These are phyloP conservation scores for Agrenia bidenticulata DNA, from an alignment of 2,888 invertebrate genomes.

Conservation along the genomic window DNA sequence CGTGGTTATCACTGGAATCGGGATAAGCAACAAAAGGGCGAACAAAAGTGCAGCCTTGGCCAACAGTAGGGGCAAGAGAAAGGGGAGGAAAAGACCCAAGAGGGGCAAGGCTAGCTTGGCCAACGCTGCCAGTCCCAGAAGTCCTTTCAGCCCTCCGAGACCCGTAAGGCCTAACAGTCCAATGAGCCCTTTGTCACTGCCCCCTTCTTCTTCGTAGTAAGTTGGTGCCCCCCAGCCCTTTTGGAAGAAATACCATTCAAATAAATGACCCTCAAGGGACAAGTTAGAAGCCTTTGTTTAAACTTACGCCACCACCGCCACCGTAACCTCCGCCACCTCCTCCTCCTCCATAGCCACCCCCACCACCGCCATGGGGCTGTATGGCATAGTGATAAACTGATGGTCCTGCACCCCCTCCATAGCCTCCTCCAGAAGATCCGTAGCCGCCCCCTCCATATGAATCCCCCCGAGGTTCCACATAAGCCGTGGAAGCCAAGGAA, in stretches of 20 bases:
- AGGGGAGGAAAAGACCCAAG: constrained; percentile 27
- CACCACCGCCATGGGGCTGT: constrained; percentile 17
- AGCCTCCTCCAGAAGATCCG: constrained; percentile 10
- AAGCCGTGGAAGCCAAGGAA: constrained; percentile 23
- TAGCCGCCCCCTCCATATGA: constrained; percentile 29
- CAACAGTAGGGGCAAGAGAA: constrained; percentile 33
- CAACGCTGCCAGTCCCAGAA: constrained; percentile 33
- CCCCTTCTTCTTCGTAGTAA: constrained; percentile 32
- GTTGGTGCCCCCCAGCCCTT: constrained; percentile 22
- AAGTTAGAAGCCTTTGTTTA: no score
- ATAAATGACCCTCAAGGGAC: no score
- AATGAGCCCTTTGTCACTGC: constrained; percentile 33
- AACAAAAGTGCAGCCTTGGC: constrained; percentile 31
- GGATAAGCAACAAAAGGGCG: constrained; percentile 33
- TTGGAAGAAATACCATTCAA: neutral
- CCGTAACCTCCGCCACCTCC: constrained; percentile 21
- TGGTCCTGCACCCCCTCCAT: constrained; percentile 7
- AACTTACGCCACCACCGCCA: constrained; percentile 2
- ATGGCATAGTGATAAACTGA: constrained; percentile 18
- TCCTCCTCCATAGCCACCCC: constrained; percentile 18
- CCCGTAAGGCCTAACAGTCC: constrained; percentile 33
- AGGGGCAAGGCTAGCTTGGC: constrained; percentile 32
- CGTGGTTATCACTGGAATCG: constrained; percentile 39
- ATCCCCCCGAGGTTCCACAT: constrained; percentile 37
- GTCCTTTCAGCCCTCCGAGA: constrained; percentile 34